A percentile compares a stretch with the other conserved stretches of the same genome.
Conservation (phyloP, 2,113 vertebrate species). For the Archilochus colubris region DNA sequence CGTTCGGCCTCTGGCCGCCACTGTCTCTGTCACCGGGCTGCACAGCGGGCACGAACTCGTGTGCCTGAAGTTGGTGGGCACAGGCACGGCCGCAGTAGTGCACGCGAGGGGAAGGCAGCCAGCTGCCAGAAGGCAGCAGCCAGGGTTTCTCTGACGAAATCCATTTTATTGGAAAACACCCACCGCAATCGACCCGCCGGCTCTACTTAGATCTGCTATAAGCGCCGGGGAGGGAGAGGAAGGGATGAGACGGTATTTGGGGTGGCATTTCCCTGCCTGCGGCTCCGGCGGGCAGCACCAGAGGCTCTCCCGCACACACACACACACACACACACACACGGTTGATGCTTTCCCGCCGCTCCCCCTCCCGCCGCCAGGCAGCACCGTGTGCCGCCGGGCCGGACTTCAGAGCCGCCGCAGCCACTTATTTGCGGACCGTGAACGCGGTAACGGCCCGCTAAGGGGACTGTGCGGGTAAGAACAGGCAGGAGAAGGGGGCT, state of each 20-base stretch:
- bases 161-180: not conserved
- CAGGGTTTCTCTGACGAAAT: not conserved
- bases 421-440: not conserved
- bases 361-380: not conserved
- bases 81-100: not conserved
- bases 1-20: conserved; percentile 40
- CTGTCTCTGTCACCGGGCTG: not conserved
- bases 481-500: not conserved
- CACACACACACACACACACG: not conserved
- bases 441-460: not conserved
- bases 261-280: not conserved
- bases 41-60: not conserved
- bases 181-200: not conserved
- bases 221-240: not conserved
- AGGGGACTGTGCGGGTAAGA: not conserved
- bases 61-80: not conserved
- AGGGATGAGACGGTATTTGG: not conserved
- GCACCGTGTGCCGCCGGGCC: not conserved
- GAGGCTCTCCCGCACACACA: not conserved
- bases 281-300: not conserved
- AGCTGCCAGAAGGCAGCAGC: not conserved
- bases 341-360: not conserved
- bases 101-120: too few species aligned
- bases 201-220: not conserved
- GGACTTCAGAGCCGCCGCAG: too few species aligned